These are phyloP conservation scores for Osmerus eperlanus DNA, from an alignment of 2,113 vertebrate genomes.

Conservation along the genomic window DNA sequence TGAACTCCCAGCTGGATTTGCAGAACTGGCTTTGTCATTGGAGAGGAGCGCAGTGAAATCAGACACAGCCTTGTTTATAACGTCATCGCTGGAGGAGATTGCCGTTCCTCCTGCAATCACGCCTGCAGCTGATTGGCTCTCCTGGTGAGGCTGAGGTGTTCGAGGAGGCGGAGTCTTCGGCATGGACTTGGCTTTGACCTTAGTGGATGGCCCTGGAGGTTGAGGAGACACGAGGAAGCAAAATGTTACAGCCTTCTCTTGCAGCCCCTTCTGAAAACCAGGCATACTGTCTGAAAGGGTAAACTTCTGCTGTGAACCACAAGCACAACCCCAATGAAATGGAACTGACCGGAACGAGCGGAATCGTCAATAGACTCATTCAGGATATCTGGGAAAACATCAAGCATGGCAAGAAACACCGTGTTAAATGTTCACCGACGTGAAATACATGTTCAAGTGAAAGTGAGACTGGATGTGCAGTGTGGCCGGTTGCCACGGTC, in stretches of 20 bases:
- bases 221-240: neutral
- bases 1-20: no score
- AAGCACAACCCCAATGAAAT: no score
- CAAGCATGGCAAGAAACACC: neutral
- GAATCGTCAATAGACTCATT: slow-evolving; percentile 2
- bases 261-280: neutral
- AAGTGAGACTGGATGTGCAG: no score
- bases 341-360: slow-evolving; percentile 7
- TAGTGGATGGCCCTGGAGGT: slow-evolving; percentile 15
- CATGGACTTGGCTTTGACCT: neutral
- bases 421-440: no score
- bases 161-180: slow-evolving; percentile 16
- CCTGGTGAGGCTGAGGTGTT: neutral
- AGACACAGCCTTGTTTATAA: neutral
- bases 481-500: no score
- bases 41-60: neutral
- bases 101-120: no score
- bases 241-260: neutral
- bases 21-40: neutral
- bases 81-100: no score
- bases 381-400: slow-evolving; percentile 39
- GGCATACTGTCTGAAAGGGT: no score
- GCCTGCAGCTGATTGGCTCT: neutral
- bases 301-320: no score
- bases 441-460: no score